Evolutionary conservation across 1,140 invertebrate genomes (phyloP), one percentile per base, ranked within the genome.

Genomic region (Ptiloglossa arizonensis): DNA sequence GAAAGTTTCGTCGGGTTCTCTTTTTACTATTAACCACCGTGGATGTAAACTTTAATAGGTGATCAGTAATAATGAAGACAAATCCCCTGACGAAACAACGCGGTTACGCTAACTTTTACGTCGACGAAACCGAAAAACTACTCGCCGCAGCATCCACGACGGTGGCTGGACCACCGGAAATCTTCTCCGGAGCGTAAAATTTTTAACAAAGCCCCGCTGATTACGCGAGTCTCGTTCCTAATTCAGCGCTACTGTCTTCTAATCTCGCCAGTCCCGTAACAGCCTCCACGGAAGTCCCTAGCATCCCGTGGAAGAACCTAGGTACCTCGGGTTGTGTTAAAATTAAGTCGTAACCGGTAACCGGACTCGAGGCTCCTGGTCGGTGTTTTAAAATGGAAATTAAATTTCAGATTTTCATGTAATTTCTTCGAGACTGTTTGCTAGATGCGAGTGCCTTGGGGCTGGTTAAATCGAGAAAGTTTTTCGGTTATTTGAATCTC

Each of bases 41-140:
- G 50, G 68, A 38, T 62, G 82, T 72, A 69, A 84, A 83, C 68
- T 85, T 81, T 77, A 78, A 70, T 78, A 81, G 80, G 83, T 78
- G 79, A 81, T 84, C 73, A 81, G 77, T 81, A 80, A 73, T 74
- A 85, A 84, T 80, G 67, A 81, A 78, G 73, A 71, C 74, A 70
- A 85, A 84, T 75, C 69, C 70, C 29, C 57, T 44, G 24, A 19
- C 63, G 67, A 68, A 82, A 74, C 59, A 24, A 38, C 52, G 29
- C 22, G 62, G 83, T 72, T 73, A 62, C 52, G 68, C n/a, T 5
- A 66, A 84, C 27, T 74, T 85, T 76, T 62, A 62, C 56, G 11
- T 6, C 29, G 15, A 29, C 17, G 71, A 1, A 6, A 22, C 13
- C n/a, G 50, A 57, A 67, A 81, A 70, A 32, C 70, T 83, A 50